Percentiles rank a stretch among this genome's conserved stretches.
phyloP scores from a whole-genome alignment of 2,797 vertebrate genomes.

The Yasuhikotakia modesta region DNA sequence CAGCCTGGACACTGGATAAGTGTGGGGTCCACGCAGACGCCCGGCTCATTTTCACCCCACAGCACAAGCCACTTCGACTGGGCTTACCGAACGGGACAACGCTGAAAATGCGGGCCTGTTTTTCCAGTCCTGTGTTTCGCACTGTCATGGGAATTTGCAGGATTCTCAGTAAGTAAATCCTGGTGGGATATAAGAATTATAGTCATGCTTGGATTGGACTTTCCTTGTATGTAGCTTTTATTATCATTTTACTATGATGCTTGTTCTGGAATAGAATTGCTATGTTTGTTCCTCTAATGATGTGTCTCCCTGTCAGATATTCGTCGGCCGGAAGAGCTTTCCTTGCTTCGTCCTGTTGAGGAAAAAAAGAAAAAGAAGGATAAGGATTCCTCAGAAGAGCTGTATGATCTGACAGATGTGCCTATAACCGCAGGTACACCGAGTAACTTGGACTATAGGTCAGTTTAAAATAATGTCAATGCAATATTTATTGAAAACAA shows the following conservation, averaged over 20 bases:
- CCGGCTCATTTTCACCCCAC: constrained; percentile 70
- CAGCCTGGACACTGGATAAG: constrained; percentile 79
- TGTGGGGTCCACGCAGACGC: constrained; percentile 78
- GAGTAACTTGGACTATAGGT: no score
- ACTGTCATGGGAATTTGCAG: constrained; percentile 73
- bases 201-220: neutral
- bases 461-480: neutral
- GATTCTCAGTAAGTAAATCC: constrained; percentile 73
- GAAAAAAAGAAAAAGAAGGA: constrained; percentile 89
- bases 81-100: constrained; percentile 71
- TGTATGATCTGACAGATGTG: constrained; percentile 83
- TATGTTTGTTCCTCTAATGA: neutral
- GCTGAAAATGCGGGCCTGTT: constrained; percentile 73
- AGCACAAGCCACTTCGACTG: constrained; percentile 74
- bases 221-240: neutral
- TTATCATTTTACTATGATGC: neutral
- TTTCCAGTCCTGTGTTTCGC: constrained; percentile 75
- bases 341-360: constrained; percentile 82
- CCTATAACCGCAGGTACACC: constrained; percentile 77
- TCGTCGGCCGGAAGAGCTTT: constrained; percentile 87
- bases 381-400: constrained; percentile 72
- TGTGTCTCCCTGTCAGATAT: constrained; percentile 80
- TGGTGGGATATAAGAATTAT: no score
- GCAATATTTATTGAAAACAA: neutral
- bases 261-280: neutral